Percentiles rank a stretch among this genome's conserved stretches.
These are phyloP conservation scores for Chorisops tibialis DNA, from an alignment of 2,888 invertebrate genomes.

Conservation along the genomic window DNA sequence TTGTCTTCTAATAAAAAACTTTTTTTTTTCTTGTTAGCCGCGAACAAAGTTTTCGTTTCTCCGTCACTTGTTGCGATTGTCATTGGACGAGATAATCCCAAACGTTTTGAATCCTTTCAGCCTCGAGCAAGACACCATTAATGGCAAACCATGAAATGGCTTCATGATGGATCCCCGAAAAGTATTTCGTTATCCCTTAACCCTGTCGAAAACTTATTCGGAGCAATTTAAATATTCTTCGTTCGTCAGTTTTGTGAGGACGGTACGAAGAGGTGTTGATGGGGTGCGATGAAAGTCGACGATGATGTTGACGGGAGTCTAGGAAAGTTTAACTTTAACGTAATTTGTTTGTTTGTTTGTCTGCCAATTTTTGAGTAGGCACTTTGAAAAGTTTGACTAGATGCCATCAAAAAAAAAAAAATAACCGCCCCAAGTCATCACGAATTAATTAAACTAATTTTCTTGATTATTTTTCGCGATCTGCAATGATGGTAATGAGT, in stretches of 20 bases:
- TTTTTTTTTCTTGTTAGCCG: background rate
- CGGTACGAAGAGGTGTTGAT: too few species aligned
- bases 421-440: constrained; percentile 10
- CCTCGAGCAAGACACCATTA: background rate
- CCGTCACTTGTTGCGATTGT: constrained; percentile 24
- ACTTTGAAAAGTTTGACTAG: background rate
- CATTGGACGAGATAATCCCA: constrained; percentile 10
- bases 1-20: constrained; percentile 11
- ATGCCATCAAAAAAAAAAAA: background rate
- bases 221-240: constrained; percentile 18
- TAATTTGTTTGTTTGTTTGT: constrained; percentile 25
- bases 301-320: constrained; percentile 20
- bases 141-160: background rate
- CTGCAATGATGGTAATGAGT: too few species aligned
- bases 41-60: background rate
- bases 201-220: background rate
- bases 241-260: constrained; percentile 19
- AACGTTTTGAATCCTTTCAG: background rate
- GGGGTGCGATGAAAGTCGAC: constrained; percentile 19
- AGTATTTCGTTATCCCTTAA: background rate
- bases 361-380: background rate
- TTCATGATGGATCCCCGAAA: background rate
- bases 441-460: constrained; percentile 25
- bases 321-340: constrained; percentile 16
- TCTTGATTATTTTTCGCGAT: constrained; percentile 10